Evolutionary conservation across 1,140 invertebrate genomes (phyloP), one percentile per base, ranked within the genome.

Genomic region (Heterodera carotae): DNA sequence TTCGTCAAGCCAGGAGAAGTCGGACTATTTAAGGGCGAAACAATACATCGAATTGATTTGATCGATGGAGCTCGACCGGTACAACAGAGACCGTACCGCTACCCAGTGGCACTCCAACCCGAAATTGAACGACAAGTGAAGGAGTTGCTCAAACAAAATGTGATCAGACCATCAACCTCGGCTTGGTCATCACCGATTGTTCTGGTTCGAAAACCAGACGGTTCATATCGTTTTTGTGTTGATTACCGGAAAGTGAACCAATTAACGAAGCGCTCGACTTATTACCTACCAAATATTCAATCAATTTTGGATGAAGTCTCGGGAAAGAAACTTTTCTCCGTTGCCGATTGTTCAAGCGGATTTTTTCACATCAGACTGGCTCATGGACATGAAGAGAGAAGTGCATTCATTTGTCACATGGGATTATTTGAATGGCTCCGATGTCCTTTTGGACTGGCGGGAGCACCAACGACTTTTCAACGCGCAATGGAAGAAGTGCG

Each of bases 61-160:
- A 62, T 39, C 7, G 53, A 34, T 18, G 71, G 71, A 8, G 39
- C 71, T 0, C 25, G 53, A 1, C 33, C 77, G 1, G 12, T 66
- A 0, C 48, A 29, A 15, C 69, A 75, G 31, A n/a, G 79, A n/a
- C 77, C 39, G 0, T 76, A 70, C 22, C 34, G 67, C 6, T 67
- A 76, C 29, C 73, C 79, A 1, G 27, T 43, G 22, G 79, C 80
- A 0, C 43, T 79, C 1, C 66, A 62, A 31, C 34, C 39, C 22
- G 80, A 81, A 69, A 68, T 81, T 0, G 73, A 81, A 33, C 18
- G 59, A 71, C 80, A 81, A 68, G 56, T 76, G 2, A 33, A 81
- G 12, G 79, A 81, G n/a, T 75, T 81, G 79, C 64, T 81, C 2
- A n/a, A 27, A 34, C 53, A 82, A 36, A 56, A 60, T 25, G 73